Base-by-base conservation (phyloP, 2,797 vertebrate genomes). In the Propithecus deckenii region DNA sequence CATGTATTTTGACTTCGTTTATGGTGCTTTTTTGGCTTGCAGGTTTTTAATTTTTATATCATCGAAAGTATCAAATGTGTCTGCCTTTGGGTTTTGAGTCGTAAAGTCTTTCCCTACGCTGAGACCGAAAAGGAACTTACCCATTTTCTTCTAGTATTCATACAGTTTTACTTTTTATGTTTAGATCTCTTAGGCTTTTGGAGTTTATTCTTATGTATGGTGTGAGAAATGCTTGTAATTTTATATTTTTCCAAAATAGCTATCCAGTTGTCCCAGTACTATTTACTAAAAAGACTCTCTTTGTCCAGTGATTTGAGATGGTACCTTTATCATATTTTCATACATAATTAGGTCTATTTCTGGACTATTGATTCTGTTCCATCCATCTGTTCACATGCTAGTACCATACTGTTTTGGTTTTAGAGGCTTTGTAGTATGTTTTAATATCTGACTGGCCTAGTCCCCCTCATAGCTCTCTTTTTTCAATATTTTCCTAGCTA, bases 1-100 rank as follows among this genome's bases (percentile, higher is more conserved):
- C 11, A 28, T 81, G 11, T 89, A 55, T 75, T 95, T 89, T 95
- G 74, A 80, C 72, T 88, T 95, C 80, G 20, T 46, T 55, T 72
- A 38, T 65, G 38, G 46, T 89, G 14, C 7, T 83, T 89, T 78
- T 92, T 78, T 87, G 12, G 65, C n/a, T 74, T 72, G 35, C 18
- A 72, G 3, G 5, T 83, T 86, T 88, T 94, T 46, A 55, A 59
- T 89, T 86, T 57, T 92, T 86, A 76, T 43, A 1, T 50, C 57
- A 38, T 65, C 52, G 85, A 32, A 38, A 32, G 3, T 61, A 84
- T 83, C 11, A 52, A 13, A 63, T 50, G 69, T 90, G 32, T 78
- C 61, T 79, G 46, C 32, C 32, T 91, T 14, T 88, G 57, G 4
- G 23, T 30, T 72, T 78, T 52, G 20, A 41, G 48, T 91, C 69